phyloP scores from a whole-genome alignment of 1,140 invertebrate genomes.

The Adoxophyes honmai region DNA sequence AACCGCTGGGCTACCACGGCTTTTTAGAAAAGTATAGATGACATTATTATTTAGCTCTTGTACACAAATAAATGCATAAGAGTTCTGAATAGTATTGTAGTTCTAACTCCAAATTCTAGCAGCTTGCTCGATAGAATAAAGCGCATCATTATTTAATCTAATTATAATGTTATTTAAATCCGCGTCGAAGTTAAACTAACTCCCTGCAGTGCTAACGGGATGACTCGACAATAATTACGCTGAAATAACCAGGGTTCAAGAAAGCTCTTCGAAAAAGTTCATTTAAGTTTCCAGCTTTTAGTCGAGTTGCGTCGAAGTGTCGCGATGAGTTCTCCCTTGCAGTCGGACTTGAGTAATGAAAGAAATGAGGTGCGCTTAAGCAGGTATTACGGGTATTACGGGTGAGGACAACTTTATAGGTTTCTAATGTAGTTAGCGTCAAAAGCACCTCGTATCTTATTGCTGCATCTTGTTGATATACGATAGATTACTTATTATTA shows the following conservation, averaged over 20 bases:
- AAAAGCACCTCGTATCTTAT: too few relatives aligned
- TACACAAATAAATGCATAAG: too few relatives aligned
- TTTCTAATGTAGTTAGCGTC: not conserved
- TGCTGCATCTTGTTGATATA: too few relatives aligned
- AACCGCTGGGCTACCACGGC: too few relatives aligned
- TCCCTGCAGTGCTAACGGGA: not conserved
- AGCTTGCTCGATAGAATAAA: too few relatives aligned
- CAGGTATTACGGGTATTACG: not conserved
- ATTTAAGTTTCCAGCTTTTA: conserved; percentile 5
- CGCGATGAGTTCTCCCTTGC: not conserved
- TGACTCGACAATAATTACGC: too few relatives aligned
- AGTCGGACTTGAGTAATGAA: not conserved
- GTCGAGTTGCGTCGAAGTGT: not conserved
- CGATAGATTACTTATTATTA: too few relatives aligned
- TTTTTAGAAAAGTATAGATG: too few relatives aligned
- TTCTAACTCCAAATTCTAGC: too few relatives aligned
- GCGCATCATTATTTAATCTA: not conserved
- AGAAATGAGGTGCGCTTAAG: not conserved
- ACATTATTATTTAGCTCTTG: too few relatives aligned
- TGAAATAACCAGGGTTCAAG: too few relatives aligned
- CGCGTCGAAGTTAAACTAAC: not conserved
- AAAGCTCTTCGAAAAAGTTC: conserved; percentile 1
- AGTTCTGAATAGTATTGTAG: too few relatives aligned
- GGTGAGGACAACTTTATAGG: not conserved
- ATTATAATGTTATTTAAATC: conserved; percentile 5